Conservation (phyloP, 2,797 vertebrate genomes). For the Glyptemys insculpta region DNA sequence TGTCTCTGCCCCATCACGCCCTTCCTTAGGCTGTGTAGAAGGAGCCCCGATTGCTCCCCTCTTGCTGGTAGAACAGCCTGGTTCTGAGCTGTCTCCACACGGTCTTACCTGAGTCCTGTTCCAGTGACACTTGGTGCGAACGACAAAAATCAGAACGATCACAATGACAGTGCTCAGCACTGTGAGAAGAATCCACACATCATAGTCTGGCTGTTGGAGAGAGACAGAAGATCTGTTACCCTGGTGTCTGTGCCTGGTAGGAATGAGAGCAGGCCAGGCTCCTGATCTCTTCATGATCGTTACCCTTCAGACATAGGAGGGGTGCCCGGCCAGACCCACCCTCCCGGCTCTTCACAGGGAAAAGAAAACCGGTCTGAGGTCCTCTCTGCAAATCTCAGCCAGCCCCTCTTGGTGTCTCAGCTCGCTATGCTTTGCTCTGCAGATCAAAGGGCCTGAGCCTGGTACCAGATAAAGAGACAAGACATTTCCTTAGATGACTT, state of each 20-base stretch:
- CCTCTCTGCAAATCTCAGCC: not conserved
- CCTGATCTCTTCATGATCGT: not conserved
- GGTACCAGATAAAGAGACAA: conserved; percentile 2
- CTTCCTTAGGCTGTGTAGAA: not conserved
- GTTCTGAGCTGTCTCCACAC: not conserved
- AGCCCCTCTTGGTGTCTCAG: not conserved
- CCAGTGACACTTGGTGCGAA: conserved; percentile 92
- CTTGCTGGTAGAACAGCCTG: not conserved
- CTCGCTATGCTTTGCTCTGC: not conserved
- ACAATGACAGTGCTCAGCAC: conserved; percentile 90
- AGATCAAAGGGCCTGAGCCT: conserved; percentile 2
- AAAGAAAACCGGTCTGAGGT: not conserved
- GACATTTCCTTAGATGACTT: not conserved
- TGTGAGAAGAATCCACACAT: conserved; percentile 94
- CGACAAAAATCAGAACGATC: conserved; percentile 91
- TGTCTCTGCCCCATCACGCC: not conserved
- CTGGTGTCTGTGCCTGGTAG: not conserved
- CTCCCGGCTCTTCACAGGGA: not conserved
- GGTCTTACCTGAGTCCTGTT: conserved; percentile 90
- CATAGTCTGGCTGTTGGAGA: conserved; percentile 89
- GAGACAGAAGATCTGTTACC: conserved; percentile 18
- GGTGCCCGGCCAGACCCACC: not conserved
- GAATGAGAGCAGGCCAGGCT: not conserved
- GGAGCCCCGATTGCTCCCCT: not conserved
- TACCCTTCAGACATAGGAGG: not conserved